Evolutionary conservation across 2,888 invertebrate species (phyloP), one percentile per base, ranked within the genome.

Genomic region (Andrena bicolor): DNA sequence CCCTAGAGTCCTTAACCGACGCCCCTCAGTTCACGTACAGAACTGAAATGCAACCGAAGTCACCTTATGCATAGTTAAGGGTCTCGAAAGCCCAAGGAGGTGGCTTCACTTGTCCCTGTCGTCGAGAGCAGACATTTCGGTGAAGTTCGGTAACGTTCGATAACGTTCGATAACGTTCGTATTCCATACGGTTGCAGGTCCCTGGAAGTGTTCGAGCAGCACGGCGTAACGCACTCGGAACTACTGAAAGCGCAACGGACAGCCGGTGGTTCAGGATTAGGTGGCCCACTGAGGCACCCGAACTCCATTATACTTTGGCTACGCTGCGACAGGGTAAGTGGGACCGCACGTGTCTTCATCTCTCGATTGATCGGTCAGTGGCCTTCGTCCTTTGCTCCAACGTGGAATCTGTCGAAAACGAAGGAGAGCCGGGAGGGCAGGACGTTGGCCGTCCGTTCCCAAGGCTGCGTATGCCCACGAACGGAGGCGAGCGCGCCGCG

Each of bases 281-380:
- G 97, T 23, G 97, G 97, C 0, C 96, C 97, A 4, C 94, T 99
- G 23, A 95, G 99, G 41, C 97, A 96, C 92, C 95, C 96, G 0
- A 95, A 97, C 89, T 96, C 97, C 1, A 94, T 97, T 83, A 95
- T 99, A 71, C 94, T 99, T 56, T 99, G 98, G 98, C 94, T 99
- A 6, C 96, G 96, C 89, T 98, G 98, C 91, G 96, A 98, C 83
- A 96, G 96, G 95, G 97, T 97, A 93, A 76, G 85, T 72, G n/a
- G 16, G 13, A 64, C 28, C 7, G 28, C 16, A 23, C 41, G 5
- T 32, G 32, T 49, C 8, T 49, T 71, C 26, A 28, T 32, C 41
- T 32, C 41, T 8, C 16, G 2, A 51, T 32, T 20, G 1, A 60
- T 58, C 32, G 35, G 16, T 13, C 0, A 1, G 4, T n/a, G 48